These are phyloP conservation scores for Pelosia muscerda DNA, from an alignment of 2,888 invertebrate species.

Conservation along the genomic window DNA sequence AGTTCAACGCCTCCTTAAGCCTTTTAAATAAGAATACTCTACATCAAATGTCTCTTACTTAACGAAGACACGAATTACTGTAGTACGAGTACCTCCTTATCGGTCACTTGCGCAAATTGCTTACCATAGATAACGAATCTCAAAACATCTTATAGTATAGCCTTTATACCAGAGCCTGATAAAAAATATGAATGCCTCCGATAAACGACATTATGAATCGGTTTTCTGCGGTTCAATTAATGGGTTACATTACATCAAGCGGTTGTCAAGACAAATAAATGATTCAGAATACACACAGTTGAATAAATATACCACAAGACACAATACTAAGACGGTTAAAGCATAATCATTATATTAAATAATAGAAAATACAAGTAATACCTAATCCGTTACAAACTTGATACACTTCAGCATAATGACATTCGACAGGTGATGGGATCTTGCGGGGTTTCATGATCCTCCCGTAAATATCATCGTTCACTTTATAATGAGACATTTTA, in stretches of 20 bases:
- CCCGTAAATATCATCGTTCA: constrained; percentile 82
- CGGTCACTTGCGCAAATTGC: constrained; percentile 45
- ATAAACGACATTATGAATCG: constrained; percentile 13
- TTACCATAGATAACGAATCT: constrained; percentile 57
- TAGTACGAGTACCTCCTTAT: constrained; percentile 47
- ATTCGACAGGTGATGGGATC: constrained; percentile 61
- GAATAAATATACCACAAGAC: constrained; percentile 9
- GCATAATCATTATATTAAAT: neutral
- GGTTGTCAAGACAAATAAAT: constrained; percentile 27
- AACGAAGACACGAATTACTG: constrained; percentile 35
- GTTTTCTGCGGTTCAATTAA: constrained; percentile 26
- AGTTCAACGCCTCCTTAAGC: constrained; percentile 73
- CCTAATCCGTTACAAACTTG: constrained; percentile 80
- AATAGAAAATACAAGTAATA: constrained; percentile 48
- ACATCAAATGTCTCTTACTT: constrained; percentile 29
- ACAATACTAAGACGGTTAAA: neutral
- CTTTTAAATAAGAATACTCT: constrained; percentile 40
- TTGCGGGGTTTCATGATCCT: constrained; percentile 75
- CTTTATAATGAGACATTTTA: constrained; percentile 76
- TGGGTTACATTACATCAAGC: constrained; percentile 24
- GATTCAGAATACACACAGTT: constrained; percentile 28
- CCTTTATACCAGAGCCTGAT: constrained; percentile 30
- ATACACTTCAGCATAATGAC: constrained; percentile 76
- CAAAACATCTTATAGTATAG: constrained; percentile 41
- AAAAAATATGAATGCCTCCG: constrained; percentile 31